Evolutionary conservation across 2,113 vertebrate genomes (phyloP), one percentile per base, ranked within the genome.

Genomic region (Alethe diademata): DNA sequence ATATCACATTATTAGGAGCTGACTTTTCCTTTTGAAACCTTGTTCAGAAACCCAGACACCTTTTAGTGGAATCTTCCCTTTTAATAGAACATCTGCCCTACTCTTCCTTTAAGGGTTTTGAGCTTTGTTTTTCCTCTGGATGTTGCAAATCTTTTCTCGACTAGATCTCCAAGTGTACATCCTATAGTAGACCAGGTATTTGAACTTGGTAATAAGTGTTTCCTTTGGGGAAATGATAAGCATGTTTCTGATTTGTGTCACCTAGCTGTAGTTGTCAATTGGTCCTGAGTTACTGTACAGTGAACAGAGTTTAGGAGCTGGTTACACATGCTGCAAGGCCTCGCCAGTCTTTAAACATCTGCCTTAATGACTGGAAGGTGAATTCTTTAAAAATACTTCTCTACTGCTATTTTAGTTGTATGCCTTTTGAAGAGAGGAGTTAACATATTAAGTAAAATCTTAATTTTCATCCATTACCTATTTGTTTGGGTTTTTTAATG

Each of bases 11-110:
- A 5, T 74, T 25, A 65, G 50, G 36, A 57, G 12, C 8, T 76
- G 38, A 6, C 31, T 5, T 9, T 53, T 83, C 15, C 10, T 86
- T 92, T 65, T 73, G 42, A 70, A 93, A 57, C 6, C 15, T 62
- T 72, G 4, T 83, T 72, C 23, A 36, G 8, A 93, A 89, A 57
- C 5, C 18, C 62, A 71, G 19, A 43, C 35, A 15, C 6, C 14
- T 70, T 65, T 61, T 20, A 22, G 12, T 26, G 17, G 25, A 57
- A 8, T 10, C 2, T 40, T 7, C 6, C 3, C 7, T 73, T 93
- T 82, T 26, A 65, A 56, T 2, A 40, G 28, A 78, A 33, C 12
- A 64, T 8, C 3, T 0, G 1, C 14, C 36, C 1, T 5, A n/a
- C 26, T 71, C 8, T 79, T 87, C 62, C 53, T 76, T 64, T 56